These are phyloP conservation scores for Catostomus latipinnis DNA, from an alignment of 2,797 vertebrate genomes.

Conservation along the genomic window DNA sequence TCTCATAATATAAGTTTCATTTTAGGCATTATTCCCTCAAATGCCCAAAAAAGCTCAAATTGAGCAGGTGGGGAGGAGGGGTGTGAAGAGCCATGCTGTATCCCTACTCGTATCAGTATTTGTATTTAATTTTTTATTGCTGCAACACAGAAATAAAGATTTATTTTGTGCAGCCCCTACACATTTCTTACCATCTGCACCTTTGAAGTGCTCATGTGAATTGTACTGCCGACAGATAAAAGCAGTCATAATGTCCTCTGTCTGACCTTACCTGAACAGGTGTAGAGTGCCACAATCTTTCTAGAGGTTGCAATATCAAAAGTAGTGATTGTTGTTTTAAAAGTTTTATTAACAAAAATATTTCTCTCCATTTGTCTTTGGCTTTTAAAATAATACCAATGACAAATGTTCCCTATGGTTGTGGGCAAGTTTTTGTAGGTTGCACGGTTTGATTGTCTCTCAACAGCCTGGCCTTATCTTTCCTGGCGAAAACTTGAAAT, in stretches of 20 bases:
- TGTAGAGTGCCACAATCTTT: too few species aligned
- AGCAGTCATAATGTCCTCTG: background rate
- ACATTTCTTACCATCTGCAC: background rate
- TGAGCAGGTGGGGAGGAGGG: background rate
- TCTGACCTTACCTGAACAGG: background rate
- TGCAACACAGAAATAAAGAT: background rate
- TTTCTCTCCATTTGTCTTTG: background rate
- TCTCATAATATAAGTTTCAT: background rate
- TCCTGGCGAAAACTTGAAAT: background rate
- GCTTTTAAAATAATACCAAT: background rate
- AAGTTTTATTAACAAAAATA: background rate
- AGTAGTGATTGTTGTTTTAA: background rate
- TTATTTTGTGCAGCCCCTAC: background rate
- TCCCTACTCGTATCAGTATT: background rate
- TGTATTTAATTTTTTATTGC: background rate
- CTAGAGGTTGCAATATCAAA: too few species aligned
- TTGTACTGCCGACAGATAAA: background rate
- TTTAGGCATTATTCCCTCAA: background rate
- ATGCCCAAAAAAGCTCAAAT: background rate
- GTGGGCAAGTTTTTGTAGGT: slow-evolving; percentile 19
- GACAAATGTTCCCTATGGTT: background rate
- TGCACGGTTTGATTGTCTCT: background rate
- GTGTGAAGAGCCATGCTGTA: background rate
- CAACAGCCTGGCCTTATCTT: background rate
- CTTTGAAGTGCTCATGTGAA: background rate